Conservation (phyloP, 2,113 vertebrate genomes). For the Plectropomus leopardus region DNA sequence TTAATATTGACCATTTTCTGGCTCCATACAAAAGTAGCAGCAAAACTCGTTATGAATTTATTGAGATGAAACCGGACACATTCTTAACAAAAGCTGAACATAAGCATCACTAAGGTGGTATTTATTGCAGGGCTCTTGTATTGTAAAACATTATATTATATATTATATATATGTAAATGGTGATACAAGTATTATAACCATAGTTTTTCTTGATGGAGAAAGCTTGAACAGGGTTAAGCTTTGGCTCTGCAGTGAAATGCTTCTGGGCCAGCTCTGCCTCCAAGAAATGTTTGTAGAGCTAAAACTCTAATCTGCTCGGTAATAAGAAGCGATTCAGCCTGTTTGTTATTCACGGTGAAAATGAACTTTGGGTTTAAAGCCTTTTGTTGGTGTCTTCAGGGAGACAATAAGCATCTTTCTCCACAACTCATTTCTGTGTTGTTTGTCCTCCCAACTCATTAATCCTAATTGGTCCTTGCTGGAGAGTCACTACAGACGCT, state of each 20-base stretch:
- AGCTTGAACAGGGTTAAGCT: background rate
- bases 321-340: slow-evolving; percentile 24
- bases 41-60: background rate
- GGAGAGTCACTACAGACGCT: slow-evolving; percentile 23
- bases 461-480: slow-evolving; percentile 43
- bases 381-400: slow-evolving; percentile 22
- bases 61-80: too few relatives aligned
- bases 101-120: background rate
- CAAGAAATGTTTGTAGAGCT: slow-evolving; percentile 35
- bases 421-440: slow-evolving; percentile 14
- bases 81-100: too few relatives aligned
- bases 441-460: slow-evolving; percentile 45
- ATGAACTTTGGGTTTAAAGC: slow-evolving; percentile 29
- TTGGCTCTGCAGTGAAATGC: slow-evolving; percentile 4
- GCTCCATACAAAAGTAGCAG: background rate
- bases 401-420: slow-evolving; percentile 42
- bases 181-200: background rate
- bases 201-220: background rate
- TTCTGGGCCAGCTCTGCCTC: slow-evolving; percentile 7
- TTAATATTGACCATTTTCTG: background rate
- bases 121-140: background rate
- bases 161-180: too few relatives aligned
- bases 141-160: background rate
- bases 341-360: slow-evolving; percentile 27
- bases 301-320: slow-evolving; percentile 33